Base-by-base conservation (phyloP, 2,888 invertebrate species). In the Torymus texanus region DNA sequence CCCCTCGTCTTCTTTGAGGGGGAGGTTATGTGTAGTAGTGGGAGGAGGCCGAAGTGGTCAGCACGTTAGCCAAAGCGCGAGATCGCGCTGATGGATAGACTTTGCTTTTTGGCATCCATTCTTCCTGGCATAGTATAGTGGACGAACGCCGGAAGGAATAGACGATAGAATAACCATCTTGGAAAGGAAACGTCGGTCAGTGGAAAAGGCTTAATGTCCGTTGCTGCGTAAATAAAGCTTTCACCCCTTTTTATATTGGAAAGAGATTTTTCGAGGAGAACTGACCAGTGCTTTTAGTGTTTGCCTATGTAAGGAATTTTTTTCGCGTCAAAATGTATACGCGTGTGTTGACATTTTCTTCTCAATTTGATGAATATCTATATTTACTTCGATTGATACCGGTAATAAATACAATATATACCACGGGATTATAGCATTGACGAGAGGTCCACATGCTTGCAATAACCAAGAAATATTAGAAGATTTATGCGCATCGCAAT, bases 121-220 rank as follows among this genome's bases (percentile, higher is more conserved):
- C 68, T 41, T 16, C 13, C 78, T 50, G 53, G 4, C 41, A 41
- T 41, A 41, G 10, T 41, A 8, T 41, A 8, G 8, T 8, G 41
- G n/a, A n/a, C 1, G 41, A 8, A 41, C 41, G 41, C 8, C 8
- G 1, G 0, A 21, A 1, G 21, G 2, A 2, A 21, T 61, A 61
- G 75, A 73, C 56, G 79, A 62, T 63, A 74, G 75, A 79, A 79
- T 71, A 79, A 71, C 75, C 75, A 55, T 76, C 73, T 65, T 29
- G 70, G 41, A 8, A 29, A 29, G 51, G 51, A 78, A 78, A 81
- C 80, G 72, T 81, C 78, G 78, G 80, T 74, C 80, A 73, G 76
- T 50, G 41, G 41, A 70, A 41, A 41, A 76, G 72, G 78, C 81
- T 81, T 75, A 75, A 75, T 73, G 81, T 81, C 75, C 65, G 72